Conservation (phyloP, 2,888 invertebrate species). For the Notodonta ziczac region DNA sequence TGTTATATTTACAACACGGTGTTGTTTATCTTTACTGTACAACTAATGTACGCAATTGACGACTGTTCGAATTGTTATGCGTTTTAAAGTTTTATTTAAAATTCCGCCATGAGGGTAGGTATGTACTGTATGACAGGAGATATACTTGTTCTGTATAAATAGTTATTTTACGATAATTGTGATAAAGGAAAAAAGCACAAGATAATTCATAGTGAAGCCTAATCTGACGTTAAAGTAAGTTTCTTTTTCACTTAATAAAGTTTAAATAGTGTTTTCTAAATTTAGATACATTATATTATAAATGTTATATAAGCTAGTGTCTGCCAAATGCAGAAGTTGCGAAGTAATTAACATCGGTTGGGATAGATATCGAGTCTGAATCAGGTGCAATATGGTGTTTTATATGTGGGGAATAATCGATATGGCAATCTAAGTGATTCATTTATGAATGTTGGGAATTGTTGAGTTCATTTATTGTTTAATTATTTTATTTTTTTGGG, state of each 20-base stretch:
- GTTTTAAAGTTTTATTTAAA: constrained; percentile 61
- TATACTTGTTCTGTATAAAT: constrained; percentile 65
- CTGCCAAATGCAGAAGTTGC: constrained; percentile 58
- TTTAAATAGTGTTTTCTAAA: constrained; percentile 70
- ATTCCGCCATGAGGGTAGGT: constrained; percentile 57
- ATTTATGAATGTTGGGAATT: constrained; percentile 27
- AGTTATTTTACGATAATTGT: constrained; percentile 75
- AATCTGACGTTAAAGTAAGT: constrained; percentile 74
- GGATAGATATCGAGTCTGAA: constrained; percentile 60
- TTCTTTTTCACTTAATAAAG: constrained; percentile 59
- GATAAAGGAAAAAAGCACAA: constrained; percentile 82
- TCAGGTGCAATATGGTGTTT: constrained; percentile 69
- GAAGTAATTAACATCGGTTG: constrained; percentile 48
- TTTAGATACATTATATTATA: constrained; percentile 64
- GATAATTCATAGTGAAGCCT: constrained; percentile 77
- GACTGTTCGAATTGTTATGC: constrained; percentile 53
- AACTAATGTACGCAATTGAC: constrained; percentile 40
- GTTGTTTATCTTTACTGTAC: constrained; percentile 19
- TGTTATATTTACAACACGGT: constrained; percentile 7
- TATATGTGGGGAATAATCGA: constrained; percentile 46
- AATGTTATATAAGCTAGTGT: constrained; percentile 60
- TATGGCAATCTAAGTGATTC: constrained; percentile 35
- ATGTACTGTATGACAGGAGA: constrained; percentile 74
- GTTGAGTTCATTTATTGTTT: constrained; percentile 48
- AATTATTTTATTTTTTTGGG: constrained; percentile 35